Evolutionary conservation across 92 coral and sea anemone genomes (phyloP), one percentile per base, ranked within the genome.

Genomic region (Heliopora coerulea): DNA sequence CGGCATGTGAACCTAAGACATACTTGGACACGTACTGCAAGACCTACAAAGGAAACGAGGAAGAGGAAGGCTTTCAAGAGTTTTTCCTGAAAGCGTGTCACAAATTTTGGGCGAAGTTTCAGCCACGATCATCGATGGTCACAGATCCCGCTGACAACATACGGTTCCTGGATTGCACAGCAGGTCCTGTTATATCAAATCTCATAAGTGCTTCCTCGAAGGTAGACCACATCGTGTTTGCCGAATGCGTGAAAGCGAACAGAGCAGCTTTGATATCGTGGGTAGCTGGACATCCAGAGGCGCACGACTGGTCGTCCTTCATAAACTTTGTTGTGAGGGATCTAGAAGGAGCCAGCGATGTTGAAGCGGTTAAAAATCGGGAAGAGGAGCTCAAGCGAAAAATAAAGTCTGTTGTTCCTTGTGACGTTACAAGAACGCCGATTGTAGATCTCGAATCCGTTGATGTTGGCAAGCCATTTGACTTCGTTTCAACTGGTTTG

Each of bases 151-250:
- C 20, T 29, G n/a, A n/a, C n/a, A n/a, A n/a, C n/a, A n/a, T n/a
- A n/a, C 46, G 33, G 4, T 8, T 72, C 40, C 49, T 85, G 21
- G 86, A 85, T 6, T 85, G 64, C 65, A 85, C 85, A 9, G 88
- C 81, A 15, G 88, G 88, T 0, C 83, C 86, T 14, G 41, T 14
- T 12, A 77, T 86, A 35, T 29, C 44, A 31, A 14, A 41, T 24
- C 83, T 82, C 1, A 72, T 86, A 41, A 72, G 80, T 35, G 83
- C 86, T 33, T 63, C 52, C 19, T 80, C 83, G 11, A 61, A 63
- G 17, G 69, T 80, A 6, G 56, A 63, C 29, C 83, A 78, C 35
- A 86, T 86, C 1, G 60, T 77, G 10, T 82, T 82, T 73, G 39
- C 86, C 3, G 89, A 86, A 14, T 78, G 41, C 86, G 56, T 27